Evolutionary conservation across 2,113 vertebrate species (phyloP).

Genomic region (Hyperoodon ampullatus): DNA sequence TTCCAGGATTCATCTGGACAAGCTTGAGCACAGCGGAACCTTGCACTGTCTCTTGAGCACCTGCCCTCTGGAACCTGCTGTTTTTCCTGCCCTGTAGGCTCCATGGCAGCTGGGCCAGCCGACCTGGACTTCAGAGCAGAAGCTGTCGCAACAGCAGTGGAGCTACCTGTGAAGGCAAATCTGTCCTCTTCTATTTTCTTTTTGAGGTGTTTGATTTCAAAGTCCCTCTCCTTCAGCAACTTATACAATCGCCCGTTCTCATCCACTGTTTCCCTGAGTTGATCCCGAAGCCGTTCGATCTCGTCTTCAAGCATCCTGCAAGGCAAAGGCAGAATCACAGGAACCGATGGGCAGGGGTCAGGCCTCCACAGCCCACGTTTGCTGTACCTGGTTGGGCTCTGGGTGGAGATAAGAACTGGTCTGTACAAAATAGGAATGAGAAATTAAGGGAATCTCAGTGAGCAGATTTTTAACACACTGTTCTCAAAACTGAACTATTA

Average conservation of each 20-base stretch:
- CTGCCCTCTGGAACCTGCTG: neutral
- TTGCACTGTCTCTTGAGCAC: neutral
- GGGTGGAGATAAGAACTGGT: neutral
- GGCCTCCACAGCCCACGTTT: neutral
- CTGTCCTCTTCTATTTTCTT: constrained; percentile 91
- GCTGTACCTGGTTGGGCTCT: neutral
- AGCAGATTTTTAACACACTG: neutral
- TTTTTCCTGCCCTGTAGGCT: neutral
- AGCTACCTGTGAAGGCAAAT: constrained; percentile 89
- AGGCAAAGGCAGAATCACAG: neutral
- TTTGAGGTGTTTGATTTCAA: constrained; percentile 92
- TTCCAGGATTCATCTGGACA: neutral
- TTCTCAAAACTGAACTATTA: neutral
- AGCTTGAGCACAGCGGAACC: neutral
- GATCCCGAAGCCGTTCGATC: constrained; percentile 84
- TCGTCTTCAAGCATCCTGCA: constrained; percentile 85
- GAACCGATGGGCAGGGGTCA: fast-evolving
- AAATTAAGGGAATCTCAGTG: neutral
- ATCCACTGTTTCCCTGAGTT: constrained; percentile 89
- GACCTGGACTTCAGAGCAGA: fast-evolving
- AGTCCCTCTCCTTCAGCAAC: constrained; percentile 92
- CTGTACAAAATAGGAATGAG: neutral
- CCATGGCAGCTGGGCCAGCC: neutral
- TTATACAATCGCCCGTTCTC: constrained; percentile 94
- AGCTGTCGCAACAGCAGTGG: fast-evolving